Conservation (phyloP, 2,888 invertebrate species). For the Synanthedon formicaeformis region DNA sequence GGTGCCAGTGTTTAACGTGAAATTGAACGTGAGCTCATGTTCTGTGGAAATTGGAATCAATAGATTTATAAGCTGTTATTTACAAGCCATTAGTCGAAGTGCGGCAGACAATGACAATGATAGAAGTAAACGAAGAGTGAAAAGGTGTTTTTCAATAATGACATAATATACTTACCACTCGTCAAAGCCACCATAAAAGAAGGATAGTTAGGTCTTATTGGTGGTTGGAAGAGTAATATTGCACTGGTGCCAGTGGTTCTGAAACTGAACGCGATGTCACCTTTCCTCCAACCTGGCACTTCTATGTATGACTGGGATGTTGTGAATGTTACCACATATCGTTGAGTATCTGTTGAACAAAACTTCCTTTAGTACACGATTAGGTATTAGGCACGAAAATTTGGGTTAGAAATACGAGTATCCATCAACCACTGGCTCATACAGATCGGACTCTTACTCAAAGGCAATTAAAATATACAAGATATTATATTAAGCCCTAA, state of each 20-base stretch:
- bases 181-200: slow-evolving; percentile 93
- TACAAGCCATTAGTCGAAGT: not conserved
- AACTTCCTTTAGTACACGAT: not conserved
- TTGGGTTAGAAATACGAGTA: no score
- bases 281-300: slow-evolving; percentile 93
- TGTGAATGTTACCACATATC: slow-evolving; percentile 93
- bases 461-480: no score
- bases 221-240: slow-evolving; percentile 90
- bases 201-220: slow-evolving; percentile 88
- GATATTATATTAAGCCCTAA: no score
- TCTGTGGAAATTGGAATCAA: slow-evolving; percentile 51
- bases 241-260: slow-evolving; percentile 92
- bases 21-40: slow-evolving; percentile 89
- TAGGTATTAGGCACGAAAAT: no score
- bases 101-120: no score
- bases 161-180: slow-evolving; percentile 67
- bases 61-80: not conserved
- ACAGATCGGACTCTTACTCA: no score
- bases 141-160: no score
- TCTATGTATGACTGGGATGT: slow-evolving; percentile 93
- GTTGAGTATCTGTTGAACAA: slow-evolving; percentile 80
- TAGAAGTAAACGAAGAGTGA: no score
- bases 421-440: no score
- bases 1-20: slow-evolving; percentile 86
- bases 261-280: slow-evolving; percentile 93